Base-by-base conservation (phyloP, 2,888 invertebrate genomes). In the Xanthia icteritia region DNA sequence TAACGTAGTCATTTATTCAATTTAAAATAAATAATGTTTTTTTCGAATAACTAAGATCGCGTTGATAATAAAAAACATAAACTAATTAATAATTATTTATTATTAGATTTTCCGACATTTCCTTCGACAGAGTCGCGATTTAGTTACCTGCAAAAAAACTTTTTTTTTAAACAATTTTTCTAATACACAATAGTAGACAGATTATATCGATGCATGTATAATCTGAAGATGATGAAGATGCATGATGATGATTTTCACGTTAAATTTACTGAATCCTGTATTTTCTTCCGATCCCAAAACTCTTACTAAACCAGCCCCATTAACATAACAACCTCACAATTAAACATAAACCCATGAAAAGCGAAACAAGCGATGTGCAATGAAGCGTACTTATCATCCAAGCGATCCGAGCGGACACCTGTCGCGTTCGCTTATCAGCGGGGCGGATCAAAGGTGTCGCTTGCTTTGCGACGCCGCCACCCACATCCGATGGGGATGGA, bases 381-480 rank as follows among this genome's bases (percentile, higher is more conserved):
- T 85, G 83, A 76, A 81, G 58, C 60, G 63, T 1, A 11, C 51
- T n/a, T 81, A 51, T 70, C 77, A 85, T 56, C 31, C 60, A 9
- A 66, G 60, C 68, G 73, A 81, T 72, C 51, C 61, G 11, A 70
- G 27, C 56, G 45, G 73, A 81, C 87, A 75, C 70, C 72, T 81
- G 85, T 77, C 85, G 65, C 61, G 17, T 69, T 60, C 54, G 75
- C 72, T 84, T 84, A 84, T 86, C 86, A 80, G 70, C 17, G 60
- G 69, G 65, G 58, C 63, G 73, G 77, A 86, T 86, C 85, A 86
- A 85, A 77, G 85, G 85, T 77, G 82, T 67, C 67, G 54, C 54
- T 60, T 81, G 75, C 84, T 75, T 86, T 60, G 69, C 64, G 27
- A 48, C 54, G 36, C 76, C 20, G 31, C 69, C 81, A 61, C 66